These are phyloP conservation scores for Anthopleura xanthogrammica DNA, from an alignment of 92 coral and sea anemone species.

Conservation along the genomic window DNA sequence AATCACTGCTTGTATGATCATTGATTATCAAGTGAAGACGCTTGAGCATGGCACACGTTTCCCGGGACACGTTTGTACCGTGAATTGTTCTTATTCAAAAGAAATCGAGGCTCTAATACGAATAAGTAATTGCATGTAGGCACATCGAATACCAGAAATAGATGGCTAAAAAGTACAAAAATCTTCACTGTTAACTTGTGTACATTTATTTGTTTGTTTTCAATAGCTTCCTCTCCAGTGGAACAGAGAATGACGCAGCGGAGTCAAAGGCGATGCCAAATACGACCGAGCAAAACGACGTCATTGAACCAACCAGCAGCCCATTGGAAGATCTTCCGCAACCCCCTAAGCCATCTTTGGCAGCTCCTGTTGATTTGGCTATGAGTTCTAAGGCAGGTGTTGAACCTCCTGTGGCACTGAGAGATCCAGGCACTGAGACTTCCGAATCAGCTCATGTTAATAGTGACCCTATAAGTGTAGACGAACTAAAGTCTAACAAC, in stretches of 20 bases:
- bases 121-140: too few relatives aligned
- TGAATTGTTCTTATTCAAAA: too few relatives aligned
- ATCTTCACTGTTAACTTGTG: background rate
- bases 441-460: background rate
- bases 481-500: background rate
- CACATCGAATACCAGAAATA: background rate
- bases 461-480: background rate
- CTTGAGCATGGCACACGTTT: too few relatives aligned
- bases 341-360: background rate
- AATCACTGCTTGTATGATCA: too few relatives aligned
- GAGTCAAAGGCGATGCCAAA: slow-evolving; percentile 15
- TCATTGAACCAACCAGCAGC: background rate
- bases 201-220: background rate
- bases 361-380: background rate
- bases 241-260: slow-evolving; percentile 2
- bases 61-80: too few relatives aligned
- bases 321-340: background rate
- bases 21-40: too few relatives aligned
- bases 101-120: too few relatives aligned
- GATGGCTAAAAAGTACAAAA: background rate
- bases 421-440: background rate
- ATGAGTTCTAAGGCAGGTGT: background rate
- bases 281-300: slow-evolving; percentile 15
- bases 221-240: slow-evolving; percentile 6
- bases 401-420: background rate